These are phyloP conservation scores for Conchocele bisecta DNA, from an alignment of 2,888 invertebrate species.

Conservation along the genomic window DNA sequence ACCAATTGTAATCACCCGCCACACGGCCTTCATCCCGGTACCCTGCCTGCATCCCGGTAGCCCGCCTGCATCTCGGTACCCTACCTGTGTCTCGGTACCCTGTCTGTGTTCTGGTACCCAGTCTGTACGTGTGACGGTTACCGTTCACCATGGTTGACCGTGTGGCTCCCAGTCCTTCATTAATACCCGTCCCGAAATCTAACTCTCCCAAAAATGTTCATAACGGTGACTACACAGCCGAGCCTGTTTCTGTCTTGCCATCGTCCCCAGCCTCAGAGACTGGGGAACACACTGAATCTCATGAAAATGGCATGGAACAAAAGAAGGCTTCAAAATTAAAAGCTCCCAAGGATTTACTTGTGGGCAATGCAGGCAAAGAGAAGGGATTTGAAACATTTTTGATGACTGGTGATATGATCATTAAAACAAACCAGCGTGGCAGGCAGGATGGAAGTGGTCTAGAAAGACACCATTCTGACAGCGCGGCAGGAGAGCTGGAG, in stretches of 20 bases:
- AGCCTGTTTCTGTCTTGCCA: slow-evolving; percentile 19
- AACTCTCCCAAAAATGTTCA: slow-evolving; percentile 26
- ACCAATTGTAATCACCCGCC: too few species aligned
- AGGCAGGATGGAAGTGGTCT: slow-evolving; percentile 54
- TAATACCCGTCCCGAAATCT: slow-evolving; percentile 70
- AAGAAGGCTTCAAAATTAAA: slow-evolving; percentile 56
- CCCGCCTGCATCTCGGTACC: too few species aligned
- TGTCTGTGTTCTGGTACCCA: too few species aligned
- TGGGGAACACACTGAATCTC: slow-evolving; percentile 16
- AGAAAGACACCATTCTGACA: slow-evolving; percentile 61
- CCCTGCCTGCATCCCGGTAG: too few species aligned
- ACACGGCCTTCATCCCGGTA: too few species aligned
- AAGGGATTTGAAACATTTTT: slow-evolving; percentile 87
- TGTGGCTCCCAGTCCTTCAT: slow-evolving; percentile 70
- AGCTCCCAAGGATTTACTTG: slow-evolving; percentile 39
- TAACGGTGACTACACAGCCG: slow-evolving; percentile 44
- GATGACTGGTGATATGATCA: slow-evolving; percentile 98
- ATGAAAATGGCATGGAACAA: slow-evolving; percentile 45
- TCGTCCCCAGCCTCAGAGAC: slow-evolving; percentile 1
- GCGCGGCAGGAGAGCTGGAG: slow-evolving; percentile 39
- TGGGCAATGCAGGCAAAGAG: slow-evolving; percentile 41
- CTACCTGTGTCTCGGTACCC: too few species aligned
- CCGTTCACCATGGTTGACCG: too few species aligned
- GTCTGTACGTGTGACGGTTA: too few species aligned
- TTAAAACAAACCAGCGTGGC: slow-evolving; percentile 89